phyloP scores from a whole-genome alignment of 2,113 vertebrate genomes.

The Misgurnus anguillicaudatus region DNA sequence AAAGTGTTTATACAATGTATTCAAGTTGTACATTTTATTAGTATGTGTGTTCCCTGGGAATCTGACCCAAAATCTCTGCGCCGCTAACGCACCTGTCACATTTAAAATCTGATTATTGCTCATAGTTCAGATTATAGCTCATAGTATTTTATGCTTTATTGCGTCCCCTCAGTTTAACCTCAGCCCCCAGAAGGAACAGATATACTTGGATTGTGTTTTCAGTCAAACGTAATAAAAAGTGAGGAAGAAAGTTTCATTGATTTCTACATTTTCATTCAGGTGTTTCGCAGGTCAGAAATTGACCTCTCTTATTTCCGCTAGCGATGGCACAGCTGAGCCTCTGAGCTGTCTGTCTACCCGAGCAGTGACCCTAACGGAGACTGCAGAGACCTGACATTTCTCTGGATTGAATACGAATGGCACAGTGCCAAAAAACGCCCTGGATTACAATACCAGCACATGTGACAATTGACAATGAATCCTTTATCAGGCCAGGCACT shows the following conservation, averaged over 20 bases:
- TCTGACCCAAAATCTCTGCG: too few species aligned
- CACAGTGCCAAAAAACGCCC: conserved; percentile 42
- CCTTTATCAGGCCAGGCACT: not conserved
- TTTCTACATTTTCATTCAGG: conserved; percentile 46
- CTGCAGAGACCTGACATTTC: conserved; percentile 52
- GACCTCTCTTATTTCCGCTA: conserved; percentile 43
- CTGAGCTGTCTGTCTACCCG: conserved; percentile 45
- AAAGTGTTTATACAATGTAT: too few species aligned
- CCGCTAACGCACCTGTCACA: too few species aligned
- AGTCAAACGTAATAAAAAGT: not conserved
- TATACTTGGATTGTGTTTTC: conserved; percentile 21
- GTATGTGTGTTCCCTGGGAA: too few species aligned
- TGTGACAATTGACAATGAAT: conserved; percentile 32
- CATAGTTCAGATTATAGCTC: not conserved
- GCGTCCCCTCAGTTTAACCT: not conserved
- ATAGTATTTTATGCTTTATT: not conserved
- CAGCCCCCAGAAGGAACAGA: not conserved
- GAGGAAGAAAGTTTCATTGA: conserved; percentile 38
- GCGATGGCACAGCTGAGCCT: conserved; percentile 39
- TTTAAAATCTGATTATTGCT: not conserved
- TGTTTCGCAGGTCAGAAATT: conserved; percentile 45
- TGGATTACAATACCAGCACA: conserved; percentile 47
- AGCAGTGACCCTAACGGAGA: conserved; percentile 38
- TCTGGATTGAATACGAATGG: conserved; percentile 52
- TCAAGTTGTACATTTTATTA: too few species aligned